Base-by-base conservation (phyloP, 2,113 vertebrate species). In the Epinephelus lanceolatus region DNA sequence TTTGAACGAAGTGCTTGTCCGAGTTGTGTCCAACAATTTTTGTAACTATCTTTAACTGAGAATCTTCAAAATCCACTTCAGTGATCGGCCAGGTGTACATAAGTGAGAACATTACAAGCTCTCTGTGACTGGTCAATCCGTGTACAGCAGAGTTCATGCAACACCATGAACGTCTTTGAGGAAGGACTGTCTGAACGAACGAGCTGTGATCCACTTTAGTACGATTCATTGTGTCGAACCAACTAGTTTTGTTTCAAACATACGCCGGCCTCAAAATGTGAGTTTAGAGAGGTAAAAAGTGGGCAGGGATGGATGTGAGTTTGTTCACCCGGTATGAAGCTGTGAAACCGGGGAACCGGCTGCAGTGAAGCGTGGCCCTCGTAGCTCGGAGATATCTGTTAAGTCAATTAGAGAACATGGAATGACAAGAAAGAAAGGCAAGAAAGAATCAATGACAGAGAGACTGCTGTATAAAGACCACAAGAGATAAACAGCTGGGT, bases 381-480 rank as follows among this genome's bases (percentile, higher is more conserved):
- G 79, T 82, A 81, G 86, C 76, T 75, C 37, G 52, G 33, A 91
- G 56, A 87, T 74, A 78, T 83, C 88, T 80, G 70, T 88, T 85
- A 78, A 81, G 83, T 86, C 56, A 68, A 68, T 78, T 74, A 56
- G 55, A 91, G 67, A 74, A 85, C 11, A 33, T 70, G 85, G 88
- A 91, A 91, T 85, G 89, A 91, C 71, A 76, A 91, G 81, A 89
- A 70, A 89, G 63, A 88, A 84, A 88, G 85, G 75, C 79, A 86
- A 85, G 72, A 78, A n/a, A 62, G 60, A 75, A 45, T 72, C 33
- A 59, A 80, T 27, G 67, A 85, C 42, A 78, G 23, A 86, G 27
- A 69, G 18, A 1, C 9, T 53, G 18, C 17, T 66, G 25, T 71
- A 59, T n/a, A 72, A 88, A 87, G 83, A 87, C 17, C 59, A 63